Evolutionary conservation across 2,888 invertebrate species (phyloP).

Genomic region (Diaperis boleti): DNA sequence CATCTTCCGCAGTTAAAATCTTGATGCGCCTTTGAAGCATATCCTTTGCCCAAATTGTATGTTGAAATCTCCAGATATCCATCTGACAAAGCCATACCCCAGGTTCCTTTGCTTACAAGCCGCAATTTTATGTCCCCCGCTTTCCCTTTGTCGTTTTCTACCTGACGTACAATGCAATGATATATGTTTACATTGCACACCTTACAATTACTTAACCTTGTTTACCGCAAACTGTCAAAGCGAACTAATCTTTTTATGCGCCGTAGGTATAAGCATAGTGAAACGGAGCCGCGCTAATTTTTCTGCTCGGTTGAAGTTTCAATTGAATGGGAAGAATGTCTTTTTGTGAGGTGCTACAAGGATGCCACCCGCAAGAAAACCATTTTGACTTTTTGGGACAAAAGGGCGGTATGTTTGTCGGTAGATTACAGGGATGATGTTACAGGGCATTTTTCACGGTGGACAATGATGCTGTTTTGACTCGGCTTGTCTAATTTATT

Average conservation of each 20-base stretch:
- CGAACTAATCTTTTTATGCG: conserved; percentile 63
- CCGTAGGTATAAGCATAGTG: too few species aligned
- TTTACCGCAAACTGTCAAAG: conserved; percentile 67
- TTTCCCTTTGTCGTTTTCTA: conserved; percentile 45
- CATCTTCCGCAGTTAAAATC: too few species aligned
- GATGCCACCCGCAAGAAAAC: conserved; percentile 53
- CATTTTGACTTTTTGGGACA: conserved; percentile 54
- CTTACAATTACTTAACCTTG: conserved; percentile 64
- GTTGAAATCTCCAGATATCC: conserved; percentile 4
- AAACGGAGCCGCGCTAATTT: conserved; percentile 44
- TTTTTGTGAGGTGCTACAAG: conserved; percentile 42
- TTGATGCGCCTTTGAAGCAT: background rate
- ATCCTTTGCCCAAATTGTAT: conserved; percentile 27
- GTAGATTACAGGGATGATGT: conserved; percentile 47
- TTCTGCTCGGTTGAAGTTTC: conserved; percentile 40
- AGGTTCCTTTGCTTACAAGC: conserved; percentile 27
- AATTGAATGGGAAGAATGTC: conserved; percentile 38
- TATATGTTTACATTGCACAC: conserved; percentile 57
- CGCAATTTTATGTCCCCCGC: conserved; percentile 41
- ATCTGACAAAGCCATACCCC: conserved; percentile 23
- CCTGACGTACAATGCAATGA: conserved; percentile 54
- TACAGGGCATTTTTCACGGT: conserved; percentile 28
- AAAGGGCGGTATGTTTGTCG: conserved; percentile 56
- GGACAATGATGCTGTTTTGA: conserved; percentile 54
- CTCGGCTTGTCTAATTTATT: conserved; percentile 51